Evolutionary conservation across 2,888 invertebrate species (phyloP).

Genomic region (Mesorhabditis belari): DNA sequence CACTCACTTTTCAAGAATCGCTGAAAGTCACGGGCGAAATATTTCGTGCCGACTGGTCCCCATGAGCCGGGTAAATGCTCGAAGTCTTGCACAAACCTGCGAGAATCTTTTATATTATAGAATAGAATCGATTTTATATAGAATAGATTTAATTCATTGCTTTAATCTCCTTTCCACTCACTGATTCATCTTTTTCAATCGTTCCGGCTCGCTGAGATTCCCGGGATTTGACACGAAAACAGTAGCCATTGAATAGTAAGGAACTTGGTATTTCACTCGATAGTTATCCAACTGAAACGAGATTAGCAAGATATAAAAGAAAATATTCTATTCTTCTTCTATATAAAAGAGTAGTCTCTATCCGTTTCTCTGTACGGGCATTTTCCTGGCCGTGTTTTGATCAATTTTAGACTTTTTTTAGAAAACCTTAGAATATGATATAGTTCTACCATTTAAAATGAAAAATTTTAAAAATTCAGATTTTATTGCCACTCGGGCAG

Average conservation of each 20-base stretch:
- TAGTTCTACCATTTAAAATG: too few species aligned
- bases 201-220: constrained; percentile 26
- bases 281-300: constrained; percentile 34
- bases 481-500: too few species aligned
- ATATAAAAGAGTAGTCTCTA: too few species aligned
- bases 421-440: too few species aligned
- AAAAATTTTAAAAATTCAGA: too few species aligned
- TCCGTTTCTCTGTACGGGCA: neutral
- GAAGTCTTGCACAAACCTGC: constrained; percentile 42
- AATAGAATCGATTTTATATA: too few species aligned
- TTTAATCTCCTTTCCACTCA: too few species aligned
- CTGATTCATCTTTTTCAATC: constrained; percentile 22
- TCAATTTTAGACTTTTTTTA: too few species aligned
- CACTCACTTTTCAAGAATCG: constrained; percentile 26
- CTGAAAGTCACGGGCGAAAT: constrained; percentile 47
- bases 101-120: too few species aligned
- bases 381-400: neutral
- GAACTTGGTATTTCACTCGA: constrained; percentile 45
- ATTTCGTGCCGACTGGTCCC: constrained; percentile 44
- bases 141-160: too few species aligned
- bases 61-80: constrained; percentile 38
- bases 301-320: neutral
- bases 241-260: constrained; percentile 36
- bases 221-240: constrained; percentile 41
- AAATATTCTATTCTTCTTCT: neutral